phyloP scores from a whole-genome alignment of 2,888 invertebrate genomes.

The Spodoptera exigua region DNA sequence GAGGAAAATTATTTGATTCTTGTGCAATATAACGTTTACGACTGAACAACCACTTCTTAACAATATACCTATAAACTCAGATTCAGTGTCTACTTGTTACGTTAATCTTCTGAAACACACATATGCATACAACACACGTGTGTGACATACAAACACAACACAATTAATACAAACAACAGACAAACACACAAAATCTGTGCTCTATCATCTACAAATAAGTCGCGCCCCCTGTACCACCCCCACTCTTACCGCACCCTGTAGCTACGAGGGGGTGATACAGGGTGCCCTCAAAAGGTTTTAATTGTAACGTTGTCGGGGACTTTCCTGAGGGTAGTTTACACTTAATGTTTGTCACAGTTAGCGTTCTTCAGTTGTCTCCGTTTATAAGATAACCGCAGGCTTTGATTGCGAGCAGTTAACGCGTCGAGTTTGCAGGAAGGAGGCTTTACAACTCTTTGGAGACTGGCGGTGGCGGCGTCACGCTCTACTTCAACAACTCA shows the following conservation, averaged over 20 bases:
- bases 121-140: slow-evolving; percentile 4
- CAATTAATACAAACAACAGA: slow-evolving; percentile 46
- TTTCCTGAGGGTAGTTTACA: slow-evolving; percentile 50
- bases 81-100: background rate
- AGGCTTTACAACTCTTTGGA: slow-evolving; percentile 48
- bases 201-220: slow-evolving; percentile 74
- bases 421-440: slow-evolving; percentile 25
- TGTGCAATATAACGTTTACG: background rate
- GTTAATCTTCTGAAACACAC: no score
- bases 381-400: slow-evolving; percentile 52
- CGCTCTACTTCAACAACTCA: slow-evolving; percentile 9
- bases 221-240: slow-evolving; percentile 41
- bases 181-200: slow-evolving; percentile 73
- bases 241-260: slow-evolving; percentile 30
- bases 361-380: slow-evolving; percentile 47
- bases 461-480: slow-evolving; percentile 15
- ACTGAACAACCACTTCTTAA: no score
- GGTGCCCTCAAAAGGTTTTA: slow-evolving; percentile 53
- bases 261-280: slow-evolving; percentile 41
- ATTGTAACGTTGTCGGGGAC: slow-evolving; percentile 54
- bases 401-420: slow-evolving; percentile 49
- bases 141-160: slow-evolving; percentile 23
- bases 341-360: slow-evolving; percentile 59
- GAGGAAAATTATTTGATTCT: no score
- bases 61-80: background rate